Evolutionary conservation across 2,797 vertebrate species (phyloP).

Genomic region (Sebastes oblongus): DNA sequence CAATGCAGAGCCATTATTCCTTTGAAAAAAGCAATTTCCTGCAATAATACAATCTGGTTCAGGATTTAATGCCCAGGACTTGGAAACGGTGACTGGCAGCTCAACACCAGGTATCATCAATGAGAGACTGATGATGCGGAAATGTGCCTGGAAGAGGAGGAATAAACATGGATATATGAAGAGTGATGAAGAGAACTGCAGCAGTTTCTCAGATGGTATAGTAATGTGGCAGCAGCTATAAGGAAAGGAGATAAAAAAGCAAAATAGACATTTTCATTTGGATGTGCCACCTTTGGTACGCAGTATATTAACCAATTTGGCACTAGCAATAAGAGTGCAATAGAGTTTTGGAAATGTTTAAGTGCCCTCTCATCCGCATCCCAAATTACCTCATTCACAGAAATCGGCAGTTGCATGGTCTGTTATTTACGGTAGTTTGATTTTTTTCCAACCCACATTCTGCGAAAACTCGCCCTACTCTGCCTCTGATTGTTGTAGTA

Average conservation of each 20-base stretch:
- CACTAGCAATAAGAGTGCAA: no score
- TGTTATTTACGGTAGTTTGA: no score
- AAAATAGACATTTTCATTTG: background rate
- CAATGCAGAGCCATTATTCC: background rate
- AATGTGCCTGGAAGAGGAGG: constrained; percentile 1
- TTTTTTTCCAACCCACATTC: no score
- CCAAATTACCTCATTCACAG: no score
- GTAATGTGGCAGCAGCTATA: background rate
- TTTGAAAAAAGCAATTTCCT: background rate
- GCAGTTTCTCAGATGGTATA: background rate
- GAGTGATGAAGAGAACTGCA: background rate
- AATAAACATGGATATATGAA: background rate
- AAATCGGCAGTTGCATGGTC: no score
- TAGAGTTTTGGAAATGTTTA: no score
- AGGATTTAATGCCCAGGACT: background rate
- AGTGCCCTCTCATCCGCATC: no score
- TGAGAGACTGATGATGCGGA: background rate
- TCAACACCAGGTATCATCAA: background rate
- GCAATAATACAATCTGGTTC: background rate
- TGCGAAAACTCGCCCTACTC: no score
- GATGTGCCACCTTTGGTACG: no score
- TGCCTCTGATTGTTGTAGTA: no score
- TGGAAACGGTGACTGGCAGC: background rate
- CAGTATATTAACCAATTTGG: no score
- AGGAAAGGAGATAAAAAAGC: background rate